Conservation (phyloP, 2,888 invertebrate genomes). For the Monochamus alternatus region DNA sequence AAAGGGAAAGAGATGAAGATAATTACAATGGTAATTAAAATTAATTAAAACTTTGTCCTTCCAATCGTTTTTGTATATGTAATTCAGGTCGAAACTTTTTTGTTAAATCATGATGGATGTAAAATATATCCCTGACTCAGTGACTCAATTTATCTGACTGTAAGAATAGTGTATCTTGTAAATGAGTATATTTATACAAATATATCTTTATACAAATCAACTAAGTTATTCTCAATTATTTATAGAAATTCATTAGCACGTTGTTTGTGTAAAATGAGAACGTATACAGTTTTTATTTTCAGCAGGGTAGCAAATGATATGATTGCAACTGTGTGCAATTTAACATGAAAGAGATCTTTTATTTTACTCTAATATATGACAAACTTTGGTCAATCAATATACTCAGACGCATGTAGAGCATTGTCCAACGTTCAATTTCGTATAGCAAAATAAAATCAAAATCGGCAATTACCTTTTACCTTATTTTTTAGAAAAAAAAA, state of each 20-base stretch:
- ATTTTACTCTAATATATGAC: too few relatives aligned
- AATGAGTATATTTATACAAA: background rate
- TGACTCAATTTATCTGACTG: background rate
- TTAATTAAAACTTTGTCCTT: background rate
- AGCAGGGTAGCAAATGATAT: too few relatives aligned
- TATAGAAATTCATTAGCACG: background rate
- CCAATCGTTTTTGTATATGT: background rate
- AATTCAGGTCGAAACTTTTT: background rate
- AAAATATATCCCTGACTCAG: background rate
- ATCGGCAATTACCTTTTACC: background rate
- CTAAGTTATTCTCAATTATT: background rate
- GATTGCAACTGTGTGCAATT: too few relatives aligned
- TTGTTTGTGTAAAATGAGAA: background rate
- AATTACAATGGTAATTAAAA: background rate
- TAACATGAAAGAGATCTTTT: too few relatives aligned
- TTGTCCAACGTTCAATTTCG: too few relatives aligned
- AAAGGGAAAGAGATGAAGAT: background rate
- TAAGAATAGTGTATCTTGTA: background rate
- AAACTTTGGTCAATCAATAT: too few relatives aligned
- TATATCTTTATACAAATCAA: background rate
- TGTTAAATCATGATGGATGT: background rate
- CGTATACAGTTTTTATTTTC: too few relatives aligned
- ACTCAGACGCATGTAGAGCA: too few relatives aligned
- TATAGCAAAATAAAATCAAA: too few relatives aligned
- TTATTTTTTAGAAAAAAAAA: conserved; percentile 10